Evolutionary conservation across 2,888 invertebrate species (phyloP).

Genomic region (Eumacrocentrus americanus): DNA sequence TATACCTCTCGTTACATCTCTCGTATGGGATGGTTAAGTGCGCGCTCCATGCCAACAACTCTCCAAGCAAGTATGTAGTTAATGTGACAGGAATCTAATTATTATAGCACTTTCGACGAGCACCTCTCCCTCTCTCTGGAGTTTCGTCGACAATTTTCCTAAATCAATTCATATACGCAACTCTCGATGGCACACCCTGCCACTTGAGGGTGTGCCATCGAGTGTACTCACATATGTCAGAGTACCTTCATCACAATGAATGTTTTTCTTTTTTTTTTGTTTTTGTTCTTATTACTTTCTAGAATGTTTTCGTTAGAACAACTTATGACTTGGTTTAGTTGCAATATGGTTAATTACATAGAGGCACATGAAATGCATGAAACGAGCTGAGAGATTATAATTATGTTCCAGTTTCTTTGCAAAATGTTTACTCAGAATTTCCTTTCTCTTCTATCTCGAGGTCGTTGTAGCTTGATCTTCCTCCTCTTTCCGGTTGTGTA

Average conservation of each 20-base stretch:
- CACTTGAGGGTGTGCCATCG: no score
- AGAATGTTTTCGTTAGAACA: background rate
- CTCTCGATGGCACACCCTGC: no score
- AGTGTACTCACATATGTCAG: no score
- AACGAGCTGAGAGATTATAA: background rate
- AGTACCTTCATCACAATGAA: no score
- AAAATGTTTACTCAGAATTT: background rate
- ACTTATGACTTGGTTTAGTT: background rate
- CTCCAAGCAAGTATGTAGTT: background rate
- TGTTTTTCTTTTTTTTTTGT: no score
- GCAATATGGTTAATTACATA: background rate
- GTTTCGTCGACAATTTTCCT: no score
- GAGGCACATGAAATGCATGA: background rate
- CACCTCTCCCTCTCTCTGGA: no score
- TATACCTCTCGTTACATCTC: conserved; percentile 41
- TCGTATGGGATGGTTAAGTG: no score
- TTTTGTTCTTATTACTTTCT: conserved; percentile 1
- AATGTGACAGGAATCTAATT: conserved; percentile 7
- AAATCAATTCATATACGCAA: no score
- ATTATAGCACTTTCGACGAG: no score
- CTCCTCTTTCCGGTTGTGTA: background rate
- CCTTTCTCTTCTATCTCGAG: background rate
- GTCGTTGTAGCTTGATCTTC: background rate
- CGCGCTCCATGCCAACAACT: conserved; percentile 1
- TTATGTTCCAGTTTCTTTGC: background rate